phyloP scores from a whole-genome alignment of 92 coral and sea anemone genomes.

The Heliopora coerulea region DNA sequence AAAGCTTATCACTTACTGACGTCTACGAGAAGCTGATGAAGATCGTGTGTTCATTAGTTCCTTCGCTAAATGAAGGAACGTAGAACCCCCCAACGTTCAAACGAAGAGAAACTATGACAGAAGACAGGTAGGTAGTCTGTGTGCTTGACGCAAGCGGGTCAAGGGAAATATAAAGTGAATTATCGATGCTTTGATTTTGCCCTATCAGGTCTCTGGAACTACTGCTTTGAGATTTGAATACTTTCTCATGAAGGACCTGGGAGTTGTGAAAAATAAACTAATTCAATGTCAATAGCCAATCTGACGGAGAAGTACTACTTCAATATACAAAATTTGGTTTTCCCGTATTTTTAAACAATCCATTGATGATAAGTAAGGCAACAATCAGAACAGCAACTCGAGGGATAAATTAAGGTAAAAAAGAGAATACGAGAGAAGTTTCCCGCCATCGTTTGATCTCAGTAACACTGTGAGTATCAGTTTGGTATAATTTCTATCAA shows the following conservation, averaged over 20 bases:
- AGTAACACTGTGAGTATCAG: too few species aligned
- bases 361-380: too few species aligned
- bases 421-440: too few species aligned
- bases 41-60: constrained; percentile 43
- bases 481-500: too few species aligned
- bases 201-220: not conserved
- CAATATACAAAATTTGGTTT: too few species aligned
- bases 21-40: constrained; percentile 21
- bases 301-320: too few species aligned
- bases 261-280: not conserved
- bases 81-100: not conserved
- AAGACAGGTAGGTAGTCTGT: not conserved
- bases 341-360: too few species aligned
- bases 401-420: too few species aligned
- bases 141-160: not conserved
- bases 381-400: too few species aligned
- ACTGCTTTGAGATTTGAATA: not conserved
- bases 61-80: constrained; percentile 7
- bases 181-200: not conserved
- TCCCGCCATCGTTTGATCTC: too few species aligned
- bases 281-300: not conserved
- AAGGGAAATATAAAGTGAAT: not conserved
- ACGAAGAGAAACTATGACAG: constrained; percentile 24
- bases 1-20: constrained; percentile 28
- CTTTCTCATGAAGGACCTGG: not conserved